A percentile compares a stretch with the other conserved stretches of the same genome.
These are phyloP conservation scores for Gymnobelideus leadbeateri DNA, from an alignment of 2,113 vertebrate species.

Conservation along the genomic window DNA sequence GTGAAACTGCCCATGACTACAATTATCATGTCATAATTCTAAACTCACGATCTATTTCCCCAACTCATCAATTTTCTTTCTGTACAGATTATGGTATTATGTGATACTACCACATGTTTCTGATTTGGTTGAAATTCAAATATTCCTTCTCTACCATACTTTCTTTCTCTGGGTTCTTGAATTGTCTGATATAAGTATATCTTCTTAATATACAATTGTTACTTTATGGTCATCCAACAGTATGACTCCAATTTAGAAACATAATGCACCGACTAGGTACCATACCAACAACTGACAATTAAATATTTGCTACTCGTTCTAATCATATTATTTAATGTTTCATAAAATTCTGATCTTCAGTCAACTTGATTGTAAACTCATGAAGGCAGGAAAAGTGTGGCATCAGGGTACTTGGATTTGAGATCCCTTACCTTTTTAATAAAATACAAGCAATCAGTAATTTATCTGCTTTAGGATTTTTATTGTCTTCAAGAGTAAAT, in stretches of 20 bases:
- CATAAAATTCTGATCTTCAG: neutral
- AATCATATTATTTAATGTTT: neutral
- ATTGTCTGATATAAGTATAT: neutral
- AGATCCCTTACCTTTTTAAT: neutral
- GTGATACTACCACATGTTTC: neutral
- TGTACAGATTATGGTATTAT: neutral
- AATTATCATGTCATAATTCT: too few species aligned
- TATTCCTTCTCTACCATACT: neutral
- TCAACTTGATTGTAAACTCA: neutral
- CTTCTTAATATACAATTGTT: neutral
- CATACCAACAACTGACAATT: neutral
- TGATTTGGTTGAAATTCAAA: neutral
- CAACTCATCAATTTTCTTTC: neutral
- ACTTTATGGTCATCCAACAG: neutral
- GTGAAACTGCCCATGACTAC: neutral
- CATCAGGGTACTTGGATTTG: neutral
- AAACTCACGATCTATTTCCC: too few species aligned
- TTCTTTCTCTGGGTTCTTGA: neutral
- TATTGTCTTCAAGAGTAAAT: slow-evolving; percentile 23
- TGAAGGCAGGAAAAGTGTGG: neutral
- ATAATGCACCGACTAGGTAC: neutral
- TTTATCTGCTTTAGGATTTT: slow-evolving; percentile 34
- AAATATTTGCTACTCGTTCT: neutral
- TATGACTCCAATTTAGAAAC: neutral
- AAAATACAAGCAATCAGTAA: neutral